A percentile compares a stretch with the other conserved stretches of the same genome.
phyloP scores from a whole-genome alignment of 2,888 invertebrate species.

The Belgica antarctica region DNA sequence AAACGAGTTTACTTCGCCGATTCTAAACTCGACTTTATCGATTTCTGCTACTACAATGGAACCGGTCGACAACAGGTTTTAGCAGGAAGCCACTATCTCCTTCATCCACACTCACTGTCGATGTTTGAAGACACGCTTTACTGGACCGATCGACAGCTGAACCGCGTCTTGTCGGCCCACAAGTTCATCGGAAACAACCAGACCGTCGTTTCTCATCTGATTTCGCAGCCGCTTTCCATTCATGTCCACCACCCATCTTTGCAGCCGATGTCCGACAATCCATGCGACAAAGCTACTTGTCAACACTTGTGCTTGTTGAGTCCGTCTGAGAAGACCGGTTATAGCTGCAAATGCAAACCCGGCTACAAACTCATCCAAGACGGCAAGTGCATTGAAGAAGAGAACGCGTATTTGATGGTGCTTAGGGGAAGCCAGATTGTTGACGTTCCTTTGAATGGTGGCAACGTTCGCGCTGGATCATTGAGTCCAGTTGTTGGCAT shows the following conservation, averaged over 20 bases:
- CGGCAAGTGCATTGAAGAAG: conserved; percentile 77
- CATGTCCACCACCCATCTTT: conserved; percentile 93
- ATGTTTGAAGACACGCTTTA: conserved; percentile 95
- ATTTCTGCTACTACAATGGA: conserved; percentile 96
- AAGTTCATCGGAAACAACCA: conserved; percentile 90
- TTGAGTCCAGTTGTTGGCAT: conserved; percentile 86
- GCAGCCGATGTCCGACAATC: conserved; percentile 76
- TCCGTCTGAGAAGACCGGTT: conserved; percentile 67
- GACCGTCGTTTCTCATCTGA: conserved; percentile 89
- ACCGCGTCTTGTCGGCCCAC: conserved; percentile 84
- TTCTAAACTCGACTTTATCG: conserved; percentile 95
- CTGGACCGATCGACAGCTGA: conserved; percentile 93
- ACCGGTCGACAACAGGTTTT: conserved; percentile 83
- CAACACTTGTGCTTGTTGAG: conserved; percentile 90
- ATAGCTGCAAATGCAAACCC: conserved; percentile 87
- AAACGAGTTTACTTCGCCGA: conserved; percentile 95
- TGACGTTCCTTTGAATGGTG: conserved; percentile 74
- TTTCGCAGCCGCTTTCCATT: conserved; percentile 92
- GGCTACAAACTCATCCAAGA: conserved; percentile 68
- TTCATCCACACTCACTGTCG: conserved; percentile 93
- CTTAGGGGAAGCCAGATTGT: conserved; percentile 87
- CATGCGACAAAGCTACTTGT: conserved; percentile 74
- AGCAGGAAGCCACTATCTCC: conserved; percentile 83
- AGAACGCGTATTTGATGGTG: conserved; percentile 84
- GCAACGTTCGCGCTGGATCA: conserved; percentile 73